phyloP scores from a whole-genome alignment of 2,888 invertebrate genomes.

The Cepaea hortensis region DNA sequence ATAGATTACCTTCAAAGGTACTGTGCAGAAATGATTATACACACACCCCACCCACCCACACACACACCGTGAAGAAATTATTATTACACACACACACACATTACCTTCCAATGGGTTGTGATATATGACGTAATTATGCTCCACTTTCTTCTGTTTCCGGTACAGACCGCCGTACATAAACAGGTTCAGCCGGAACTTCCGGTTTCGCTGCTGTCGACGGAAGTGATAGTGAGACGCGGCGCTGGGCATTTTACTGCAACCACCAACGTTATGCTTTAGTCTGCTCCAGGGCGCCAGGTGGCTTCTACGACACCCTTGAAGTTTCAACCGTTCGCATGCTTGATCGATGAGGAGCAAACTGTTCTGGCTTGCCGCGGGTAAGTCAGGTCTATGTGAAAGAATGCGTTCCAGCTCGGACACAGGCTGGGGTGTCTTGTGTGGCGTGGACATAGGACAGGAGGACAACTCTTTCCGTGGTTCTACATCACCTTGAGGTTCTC shows the following conservation, averaged over 20 bases:
- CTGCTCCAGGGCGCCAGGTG: not conserved
- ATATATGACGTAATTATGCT: conserved; percentile 65
- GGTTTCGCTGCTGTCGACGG: conserved; percentile 53
- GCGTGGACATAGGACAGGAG: not conserved
- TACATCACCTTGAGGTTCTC: not conserved
- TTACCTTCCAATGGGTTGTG: conserved; percentile 71
- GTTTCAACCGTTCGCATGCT: not conserved
- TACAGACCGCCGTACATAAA: conserved; percentile 69
- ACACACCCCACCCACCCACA: too few species aligned
- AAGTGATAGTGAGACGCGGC: conserved; percentile 43
- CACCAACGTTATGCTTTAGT: not conserved
- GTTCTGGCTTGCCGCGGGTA: not conserved
- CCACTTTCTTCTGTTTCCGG: conserved; percentile 62
- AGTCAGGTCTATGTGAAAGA: not conserved
- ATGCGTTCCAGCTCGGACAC: not conserved
- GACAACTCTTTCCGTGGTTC: not conserved
- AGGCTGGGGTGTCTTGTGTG: not conserved
- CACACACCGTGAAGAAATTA: too few species aligned
- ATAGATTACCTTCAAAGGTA: too few species aligned
- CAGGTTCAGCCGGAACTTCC: conserved; percentile 68
- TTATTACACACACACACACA: too few species aligned
- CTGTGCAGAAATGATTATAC: too few species aligned
- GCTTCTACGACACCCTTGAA: too few species aligned
- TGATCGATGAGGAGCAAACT: not conserved
- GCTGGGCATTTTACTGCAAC: conserved; percentile 10